Percentiles rank a stretch among this genome's conserved stretches.
phyloP scores from a whole-genome alignment of 2,113 vertebrate species.

The Oncorhynchus kisutch region DNA sequence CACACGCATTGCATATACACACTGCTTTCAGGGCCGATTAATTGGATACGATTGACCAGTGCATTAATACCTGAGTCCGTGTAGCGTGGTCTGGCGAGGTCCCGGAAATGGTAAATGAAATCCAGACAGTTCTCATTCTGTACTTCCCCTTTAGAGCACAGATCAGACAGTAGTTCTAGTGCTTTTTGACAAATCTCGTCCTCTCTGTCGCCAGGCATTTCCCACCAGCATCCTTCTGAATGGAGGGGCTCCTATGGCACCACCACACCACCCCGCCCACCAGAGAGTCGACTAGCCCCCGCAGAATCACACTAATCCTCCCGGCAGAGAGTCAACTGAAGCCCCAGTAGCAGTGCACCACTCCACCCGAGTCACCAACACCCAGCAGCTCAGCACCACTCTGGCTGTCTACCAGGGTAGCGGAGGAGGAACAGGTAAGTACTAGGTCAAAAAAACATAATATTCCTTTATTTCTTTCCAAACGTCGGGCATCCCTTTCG shows the following conservation, averaged over 20 bases:
- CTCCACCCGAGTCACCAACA: neutral
- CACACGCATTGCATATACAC: too few relatives aligned
- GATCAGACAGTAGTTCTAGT: slow-evolving; percentile 93
- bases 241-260: slow-evolving; percentile 77
- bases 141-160: slow-evolving; percentile 92
- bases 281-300: too few relatives aligned
- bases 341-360: neutral
- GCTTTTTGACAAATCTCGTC: slow-evolving; percentile 98
- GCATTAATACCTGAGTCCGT: slow-evolving; percentile 83
- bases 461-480: neutral
- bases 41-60: too few relatives aligned
- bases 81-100: slow-evolving; percentile 87
- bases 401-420: neutral
- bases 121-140: slow-evolving; percentile 92
- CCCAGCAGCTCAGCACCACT: neutral
- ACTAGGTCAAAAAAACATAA: neutral
- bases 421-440: neutral
- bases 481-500: neutral
- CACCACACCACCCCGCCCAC: slow-evolving; percentile 32
- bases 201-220: slow-evolving; percentile 97
- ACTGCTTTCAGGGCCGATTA: too few relatives aligned
- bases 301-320: neutral
- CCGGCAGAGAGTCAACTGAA: neutral
- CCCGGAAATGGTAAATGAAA: slow-evolving; percentile 94
- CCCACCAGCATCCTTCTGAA: slow-evolving; percentile 96